These are phyloP conservation scores for Suillia variegata DNA, from an alignment of 2,888 invertebrate genomes.

Conservation along the genomic window DNA sequence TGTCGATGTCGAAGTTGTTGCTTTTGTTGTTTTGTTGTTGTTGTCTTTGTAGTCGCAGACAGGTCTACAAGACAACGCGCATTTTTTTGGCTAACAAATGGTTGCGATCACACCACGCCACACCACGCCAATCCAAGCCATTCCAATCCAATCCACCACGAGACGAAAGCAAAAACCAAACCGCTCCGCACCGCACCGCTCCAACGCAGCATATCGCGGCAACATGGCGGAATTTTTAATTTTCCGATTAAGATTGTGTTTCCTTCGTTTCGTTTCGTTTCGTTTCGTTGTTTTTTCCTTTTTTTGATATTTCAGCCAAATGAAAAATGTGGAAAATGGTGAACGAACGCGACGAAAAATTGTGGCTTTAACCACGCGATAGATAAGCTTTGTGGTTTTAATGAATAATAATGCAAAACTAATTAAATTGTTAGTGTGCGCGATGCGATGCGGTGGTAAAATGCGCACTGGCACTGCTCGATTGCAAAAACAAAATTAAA, in stretches of 20 bases:
- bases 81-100: conserved; percentile 7
- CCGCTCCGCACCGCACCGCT: neutral
- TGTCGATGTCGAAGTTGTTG: no score
- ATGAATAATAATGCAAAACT: conserved; percentile 18
- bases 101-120: conserved; percentile 8
- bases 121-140: neutral
- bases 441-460: neutral
- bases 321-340: neutral
- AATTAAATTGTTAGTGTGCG: conserved; percentile 10
- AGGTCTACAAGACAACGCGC: conserved; percentile 4
- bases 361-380: conserved; percentile 30
- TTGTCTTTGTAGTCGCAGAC: neutral
- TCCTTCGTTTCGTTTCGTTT: no score
- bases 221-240: conserved; percentile 10
- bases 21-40: neutral
- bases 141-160: no score
- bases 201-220: neutral
- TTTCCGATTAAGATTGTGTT: neutral
- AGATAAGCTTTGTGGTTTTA: conserved; percentile 22
- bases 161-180: no score
- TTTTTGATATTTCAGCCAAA: no score
- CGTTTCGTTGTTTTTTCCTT: no score
- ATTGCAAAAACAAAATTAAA: no score
- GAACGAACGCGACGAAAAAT: no score
- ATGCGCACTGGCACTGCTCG: no score